phyloP scores from a whole-genome alignment of 2,888 invertebrate species.

The Lithophane semibrunnea region DNA sequence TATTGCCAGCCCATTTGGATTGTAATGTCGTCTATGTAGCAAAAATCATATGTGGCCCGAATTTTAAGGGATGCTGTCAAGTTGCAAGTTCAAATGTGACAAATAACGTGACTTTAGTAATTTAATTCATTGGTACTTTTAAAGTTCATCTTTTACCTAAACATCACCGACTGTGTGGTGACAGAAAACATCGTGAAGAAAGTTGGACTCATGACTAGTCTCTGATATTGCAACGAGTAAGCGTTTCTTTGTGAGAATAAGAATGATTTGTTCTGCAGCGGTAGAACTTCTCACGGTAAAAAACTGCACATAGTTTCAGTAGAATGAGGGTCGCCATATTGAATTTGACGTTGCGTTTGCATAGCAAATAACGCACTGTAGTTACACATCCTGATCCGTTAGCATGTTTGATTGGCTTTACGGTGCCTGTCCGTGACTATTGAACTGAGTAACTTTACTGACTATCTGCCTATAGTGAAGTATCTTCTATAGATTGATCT shows the following conservation, averaged over 20 bases:
- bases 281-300: neutral
- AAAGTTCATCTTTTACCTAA: neutral
- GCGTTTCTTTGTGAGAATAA: neutral
- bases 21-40: neutral
- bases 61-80: neutral
- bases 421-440: conserved; percentile 26
- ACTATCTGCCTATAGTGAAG: neutral
- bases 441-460: conserved; percentile 32
- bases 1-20: neutral
- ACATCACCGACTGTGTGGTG: neutral
- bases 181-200: neutral
- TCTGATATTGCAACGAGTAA: neutral
- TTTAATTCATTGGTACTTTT: neutral
- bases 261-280: neutral
- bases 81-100: neutral
- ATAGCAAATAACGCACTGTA: conserved; percentile 33
- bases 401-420: conserved; percentile 49
- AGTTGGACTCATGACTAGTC: neutral
- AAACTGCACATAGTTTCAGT: neutral
- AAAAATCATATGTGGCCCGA: neutral
- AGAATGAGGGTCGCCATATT: conserved; percentile 33
- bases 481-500: neutral
- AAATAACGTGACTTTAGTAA: neutral
- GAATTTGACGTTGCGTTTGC: conserved; percentile 21
- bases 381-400: conserved; percentile 36